phyloP scores from a whole-genome alignment of 2,797 vertebrate species.

The Sebastes nivosus region DNA sequence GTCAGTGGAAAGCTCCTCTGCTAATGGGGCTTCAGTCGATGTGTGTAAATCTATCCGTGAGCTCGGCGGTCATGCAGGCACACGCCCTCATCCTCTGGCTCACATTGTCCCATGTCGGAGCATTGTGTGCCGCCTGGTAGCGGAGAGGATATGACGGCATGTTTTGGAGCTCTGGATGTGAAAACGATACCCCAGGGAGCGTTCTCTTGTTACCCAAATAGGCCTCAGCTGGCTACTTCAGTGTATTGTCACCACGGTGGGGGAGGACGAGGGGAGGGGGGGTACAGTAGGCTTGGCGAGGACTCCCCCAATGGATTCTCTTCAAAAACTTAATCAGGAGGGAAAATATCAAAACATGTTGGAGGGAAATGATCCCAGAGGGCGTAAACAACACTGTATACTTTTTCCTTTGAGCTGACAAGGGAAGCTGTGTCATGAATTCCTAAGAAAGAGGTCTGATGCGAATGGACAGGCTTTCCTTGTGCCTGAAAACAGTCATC shows the following conservation, averaged over 20 bases:
- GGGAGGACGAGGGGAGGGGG: background rate
- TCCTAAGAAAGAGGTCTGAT: background rate
- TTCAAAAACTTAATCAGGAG: conserved; percentile 45
- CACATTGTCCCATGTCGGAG: conserved; percentile 49
- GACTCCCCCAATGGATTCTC: conserved; percentile 30
- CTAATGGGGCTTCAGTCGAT: conserved; percentile 47
- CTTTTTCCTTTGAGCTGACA: conserved; percentile 39
- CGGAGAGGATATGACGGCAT: conserved; percentile 70
- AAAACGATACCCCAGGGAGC: conserved; percentile 69
- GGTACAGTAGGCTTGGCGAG: conserved; percentile 27
- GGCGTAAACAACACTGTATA: conserved; percentile 18
- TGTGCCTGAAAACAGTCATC: conserved; percentile 8
- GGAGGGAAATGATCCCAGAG: conserved; percentile 42
- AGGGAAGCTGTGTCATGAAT: conserved; percentile 35
- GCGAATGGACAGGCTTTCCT: conserved; percentile 25
- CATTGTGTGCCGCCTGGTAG: conserved; percentile 53
- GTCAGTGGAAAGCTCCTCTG: conserved; percentile 48
- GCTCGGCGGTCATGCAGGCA: conserved; percentile 10
- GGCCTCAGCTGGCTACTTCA: conserved; percentile 65
- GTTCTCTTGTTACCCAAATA: conserved; percentile 48
- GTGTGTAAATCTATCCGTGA: conserved; percentile 57
- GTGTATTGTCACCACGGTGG: conserved; percentile 56
- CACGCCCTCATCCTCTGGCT: conserved; percentile 68
- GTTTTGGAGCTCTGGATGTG: conserved; percentile 61
- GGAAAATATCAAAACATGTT: conserved; percentile 38